Conservation (phyloP, 2,888 invertebrate species). For the Drosophila nr. fundita region DNA sequence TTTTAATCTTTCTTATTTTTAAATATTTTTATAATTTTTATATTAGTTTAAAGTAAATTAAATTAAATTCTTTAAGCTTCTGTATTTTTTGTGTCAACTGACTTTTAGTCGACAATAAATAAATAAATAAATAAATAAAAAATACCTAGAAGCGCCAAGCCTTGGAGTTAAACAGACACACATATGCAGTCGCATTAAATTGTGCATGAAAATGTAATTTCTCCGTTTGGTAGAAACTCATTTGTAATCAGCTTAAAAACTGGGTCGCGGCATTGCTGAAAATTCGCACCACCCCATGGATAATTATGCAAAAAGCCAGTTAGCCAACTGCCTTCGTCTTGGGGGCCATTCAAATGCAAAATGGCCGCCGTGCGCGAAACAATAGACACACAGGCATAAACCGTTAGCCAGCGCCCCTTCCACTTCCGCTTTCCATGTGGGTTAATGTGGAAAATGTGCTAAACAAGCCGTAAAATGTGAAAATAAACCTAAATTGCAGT, state of each 20-base stretch:
- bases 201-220: constrained; percentile 1
- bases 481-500: constrained; percentile 63
- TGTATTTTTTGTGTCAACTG: no score
- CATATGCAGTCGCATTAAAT: neutral
- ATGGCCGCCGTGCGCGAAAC: constrained; percentile 49
- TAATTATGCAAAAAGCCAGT: constrained; percentile 74
- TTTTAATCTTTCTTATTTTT: no score
- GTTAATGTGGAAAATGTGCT: constrained; percentile 76
- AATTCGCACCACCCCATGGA: constrained; percentile 41
- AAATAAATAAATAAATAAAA: no score
- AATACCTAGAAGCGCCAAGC: neutral
- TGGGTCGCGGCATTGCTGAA: constrained; percentile 49
- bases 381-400: constrained; percentile 42
- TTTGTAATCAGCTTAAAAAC: constrained; percentile 30
- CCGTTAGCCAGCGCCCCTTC: constrained; percentile 12
- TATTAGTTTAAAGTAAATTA: no score
- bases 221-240: constrained; percentile 9
- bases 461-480: constrained; percentile 53
- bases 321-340: constrained; percentile 58
- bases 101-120: no score
- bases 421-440: constrained; percentile 59
- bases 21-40: no score
- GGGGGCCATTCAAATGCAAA: constrained; percentile 48
- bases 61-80: no score
- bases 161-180: neutral